Evolutionary conservation across 2,888 invertebrate genomes (phyloP).

Genomic region (Diaperis boleti): DNA sequence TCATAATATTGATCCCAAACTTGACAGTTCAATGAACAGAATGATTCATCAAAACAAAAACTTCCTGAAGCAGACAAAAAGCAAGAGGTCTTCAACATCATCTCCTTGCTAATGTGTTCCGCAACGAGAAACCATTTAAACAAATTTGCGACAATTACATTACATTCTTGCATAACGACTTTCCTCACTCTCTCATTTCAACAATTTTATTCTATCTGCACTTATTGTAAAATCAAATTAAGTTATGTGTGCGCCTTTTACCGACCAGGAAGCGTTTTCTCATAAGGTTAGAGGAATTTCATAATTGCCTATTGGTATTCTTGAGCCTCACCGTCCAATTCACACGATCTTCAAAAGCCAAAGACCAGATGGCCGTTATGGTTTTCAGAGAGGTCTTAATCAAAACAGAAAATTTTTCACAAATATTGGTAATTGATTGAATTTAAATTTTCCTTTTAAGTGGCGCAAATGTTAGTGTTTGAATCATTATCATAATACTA

Average conservation of each 20-base stretch:
- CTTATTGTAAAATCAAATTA: slow-evolving; percentile 23
- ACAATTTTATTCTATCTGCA: slow-evolving; percentile 9
- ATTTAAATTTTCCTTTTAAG: too few species aligned
- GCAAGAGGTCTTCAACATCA: neutral
- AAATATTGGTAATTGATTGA: slow-evolving; percentile 2
- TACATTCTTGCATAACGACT: slow-evolving; percentile 15
- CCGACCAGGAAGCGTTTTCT: slow-evolving; percentile 28
- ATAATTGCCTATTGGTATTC: slow-evolving; percentile 24
- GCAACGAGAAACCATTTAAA: neutral
- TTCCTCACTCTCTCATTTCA: slow-evolving; percentile 10
- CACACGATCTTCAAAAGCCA: slow-evolving; percentile 10
- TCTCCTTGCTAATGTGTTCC: neutral
- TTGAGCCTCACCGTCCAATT: slow-evolving; percentile 7
- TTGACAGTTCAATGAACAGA: slow-evolving; percentile 12
- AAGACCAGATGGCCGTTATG: neutral
- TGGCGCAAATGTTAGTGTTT: too few species aligned
- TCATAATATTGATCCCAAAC: slow-evolving; percentile 8
- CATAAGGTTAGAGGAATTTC: slow-evolving; percentile 23
- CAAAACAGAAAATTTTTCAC: neutral
- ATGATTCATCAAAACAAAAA: slow-evolving; percentile 12
- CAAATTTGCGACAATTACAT: slow-evolving; percentile 11
- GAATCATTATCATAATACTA: too few species aligned
- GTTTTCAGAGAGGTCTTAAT: neutral
- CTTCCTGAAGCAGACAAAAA: slow-evolving; percentile 1
- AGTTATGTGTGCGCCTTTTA: slow-evolving; percentile 23